Conservation (phyloP, 2,797 vertebrate species). For the Meda fulgida region DNA sequence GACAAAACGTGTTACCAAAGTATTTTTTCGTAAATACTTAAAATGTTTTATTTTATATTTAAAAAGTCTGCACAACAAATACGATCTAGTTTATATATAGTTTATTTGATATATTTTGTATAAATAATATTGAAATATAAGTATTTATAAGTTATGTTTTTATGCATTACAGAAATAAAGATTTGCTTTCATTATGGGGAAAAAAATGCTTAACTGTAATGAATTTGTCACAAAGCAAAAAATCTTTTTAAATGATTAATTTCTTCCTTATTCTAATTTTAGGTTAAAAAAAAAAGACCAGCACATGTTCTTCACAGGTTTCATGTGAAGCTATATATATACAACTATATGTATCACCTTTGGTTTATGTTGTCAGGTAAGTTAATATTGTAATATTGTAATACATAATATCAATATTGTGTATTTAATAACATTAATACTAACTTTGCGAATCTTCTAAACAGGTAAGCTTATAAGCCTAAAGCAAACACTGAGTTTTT, state of each 20-base stretch:
- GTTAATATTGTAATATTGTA: slow-evolving; percentile 3
- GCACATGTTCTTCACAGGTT: not conserved
- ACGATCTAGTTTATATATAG: not conserved
- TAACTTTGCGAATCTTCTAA: not conserved
- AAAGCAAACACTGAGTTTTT: not conserved
- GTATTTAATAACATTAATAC: not conserved
- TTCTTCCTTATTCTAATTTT: not conserved
- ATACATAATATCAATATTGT: not conserved
- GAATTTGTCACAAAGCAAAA: not conserved
- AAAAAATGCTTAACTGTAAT: not conserved
- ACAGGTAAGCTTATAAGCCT: not conserved
- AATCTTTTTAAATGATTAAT: not conserved
- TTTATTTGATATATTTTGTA: not conserved
- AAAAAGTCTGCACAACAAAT: not conserved
- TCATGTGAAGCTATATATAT: too few relatives aligned
- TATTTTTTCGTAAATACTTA: not conserved
- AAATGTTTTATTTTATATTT: not conserved
- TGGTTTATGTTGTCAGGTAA: not conserved
- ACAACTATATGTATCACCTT: not conserved
- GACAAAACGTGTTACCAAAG: not conserved
- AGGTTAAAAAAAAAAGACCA: not conserved
- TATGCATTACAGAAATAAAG: not conserved
- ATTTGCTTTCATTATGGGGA: not conserved
- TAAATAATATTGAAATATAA: not conserved
- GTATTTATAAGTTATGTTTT: not conserved